Conservation (phyloP, 2,888 invertebrate genomes). For the Eilema griseolum region DNA sequence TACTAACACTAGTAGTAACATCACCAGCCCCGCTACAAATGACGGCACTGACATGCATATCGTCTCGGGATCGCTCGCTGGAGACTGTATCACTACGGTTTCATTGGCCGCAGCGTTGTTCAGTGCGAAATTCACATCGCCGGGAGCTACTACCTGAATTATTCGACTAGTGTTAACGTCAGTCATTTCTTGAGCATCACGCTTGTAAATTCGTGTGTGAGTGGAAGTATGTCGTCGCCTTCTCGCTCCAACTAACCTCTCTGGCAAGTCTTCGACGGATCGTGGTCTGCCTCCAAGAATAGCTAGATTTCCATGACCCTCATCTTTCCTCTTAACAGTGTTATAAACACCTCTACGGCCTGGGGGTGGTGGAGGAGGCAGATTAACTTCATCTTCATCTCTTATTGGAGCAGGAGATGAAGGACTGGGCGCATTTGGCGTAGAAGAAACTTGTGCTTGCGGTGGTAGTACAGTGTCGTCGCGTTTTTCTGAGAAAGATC, state of each 20-base stretch:
- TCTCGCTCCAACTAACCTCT: constrained; percentile 92
- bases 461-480: constrained; percentile 93
- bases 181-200: constrained; percentile 96
- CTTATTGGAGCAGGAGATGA: constrained; percentile 86
- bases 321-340: constrained; percentile 94
- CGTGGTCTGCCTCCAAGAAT: constrained; percentile 95
- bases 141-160: constrained; percentile 97
- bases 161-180: constrained; percentile 96
- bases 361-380: constrained; percentile 95
- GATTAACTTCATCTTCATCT: constrained; percentile 89
- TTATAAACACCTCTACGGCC: constrained; percentile 93
- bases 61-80: constrained; percentile 93
- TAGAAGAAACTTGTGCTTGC: constrained; percentile 92
- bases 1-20: constrained; percentile 95
- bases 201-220: constrained; percentile 92
- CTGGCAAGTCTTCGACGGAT: constrained; percentile 94
- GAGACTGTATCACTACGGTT: constrained; percentile 95
- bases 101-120: constrained; percentile 93
- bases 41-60: constrained; percentile 98
- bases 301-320: constrained; percentile 92
- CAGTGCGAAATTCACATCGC: constrained; percentile 96
- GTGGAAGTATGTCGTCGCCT: constrained; percentile 89
- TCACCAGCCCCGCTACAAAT: constrained; percentile 96
- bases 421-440: constrained; percentile 88
- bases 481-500: constrained; percentile 94